A percentile compares a stretch with the other conserved stretches of the same genome.
phyloP scores from a whole-genome alignment of 2,888 invertebrate genomes.

The Bhutanitis thaidina region DNA sequence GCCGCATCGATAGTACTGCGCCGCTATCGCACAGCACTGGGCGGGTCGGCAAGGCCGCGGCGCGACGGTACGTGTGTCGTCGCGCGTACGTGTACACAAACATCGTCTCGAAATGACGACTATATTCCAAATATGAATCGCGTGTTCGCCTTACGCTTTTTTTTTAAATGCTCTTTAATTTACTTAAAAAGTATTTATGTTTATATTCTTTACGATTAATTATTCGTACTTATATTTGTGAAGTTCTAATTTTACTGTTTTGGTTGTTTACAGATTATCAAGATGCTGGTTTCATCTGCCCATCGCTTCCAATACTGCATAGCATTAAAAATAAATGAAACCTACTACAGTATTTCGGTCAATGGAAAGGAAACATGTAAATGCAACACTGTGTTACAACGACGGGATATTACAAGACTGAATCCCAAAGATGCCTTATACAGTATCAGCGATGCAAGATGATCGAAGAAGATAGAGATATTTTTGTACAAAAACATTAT shows the following conservation, averaged over 20 bases:
- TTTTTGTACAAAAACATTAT: conserved; percentile 45
- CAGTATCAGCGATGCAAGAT: conserved; percentile 58
- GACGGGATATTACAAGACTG: conserved; percentile 50
- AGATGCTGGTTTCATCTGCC: conserved; percentile 56
- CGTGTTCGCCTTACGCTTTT: conserved; percentile 28
- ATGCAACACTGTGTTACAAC: conserved; percentile 27
- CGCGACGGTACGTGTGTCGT: conserved; percentile 48
- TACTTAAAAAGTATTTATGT: neutral
- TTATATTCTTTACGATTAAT: conserved; percentile 15
- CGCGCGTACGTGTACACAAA: conserved; percentile 28
- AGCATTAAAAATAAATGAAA: conserved; percentile 23
- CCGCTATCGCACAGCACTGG: conserved; percentile 63
- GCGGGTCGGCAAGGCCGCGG: conserved; percentile 67
- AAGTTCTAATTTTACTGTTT: conserved; percentile 18
- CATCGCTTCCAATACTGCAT: conserved; percentile 32
- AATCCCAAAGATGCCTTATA: conserved; percentile 59
- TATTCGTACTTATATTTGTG: conserved; percentile 9
- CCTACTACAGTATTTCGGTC: conserved; percentile 18
- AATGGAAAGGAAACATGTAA: conserved; percentile 40
- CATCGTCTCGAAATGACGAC: conserved; percentile 42
- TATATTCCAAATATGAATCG: conserved; percentile 47
- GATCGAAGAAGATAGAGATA: conserved; percentile 42
- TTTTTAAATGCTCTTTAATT: conserved; percentile 21
- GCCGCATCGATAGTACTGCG: conserved; percentile 63
- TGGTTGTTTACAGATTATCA: conserved; percentile 59